These are phyloP conservation scores for Ochlodes sylvanus DNA, from an alignment of 2,888 invertebrate genomes.

Conservation along the genomic window DNA sequence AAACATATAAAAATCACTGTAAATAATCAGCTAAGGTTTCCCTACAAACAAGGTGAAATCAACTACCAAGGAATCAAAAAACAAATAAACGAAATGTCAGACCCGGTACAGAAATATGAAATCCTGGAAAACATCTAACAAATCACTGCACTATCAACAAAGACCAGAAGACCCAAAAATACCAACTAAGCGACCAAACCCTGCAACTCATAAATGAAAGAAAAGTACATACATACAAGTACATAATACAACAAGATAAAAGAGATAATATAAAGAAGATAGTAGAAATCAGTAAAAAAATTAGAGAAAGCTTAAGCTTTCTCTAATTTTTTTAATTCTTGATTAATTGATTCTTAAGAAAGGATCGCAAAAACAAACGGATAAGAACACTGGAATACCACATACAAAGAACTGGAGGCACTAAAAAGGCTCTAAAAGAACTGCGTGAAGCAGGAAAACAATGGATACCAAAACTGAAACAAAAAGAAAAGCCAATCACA, in stretches of 20 bases:
- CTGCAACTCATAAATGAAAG: slow-evolving; percentile 14
- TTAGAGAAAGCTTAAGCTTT: slow-evolving; percentile 19
- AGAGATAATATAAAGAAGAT: slow-evolving; percentile 12
- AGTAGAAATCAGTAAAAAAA: slow-evolving; percentile 29
- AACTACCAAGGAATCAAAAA: no score
- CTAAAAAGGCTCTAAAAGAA: slow-evolving; percentile 12
- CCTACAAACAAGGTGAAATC: neutral
- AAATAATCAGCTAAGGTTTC: neutral
- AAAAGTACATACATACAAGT: no score
- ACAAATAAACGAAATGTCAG: no score
- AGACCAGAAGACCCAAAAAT: neutral
- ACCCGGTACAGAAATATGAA: neutral
- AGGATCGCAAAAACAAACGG: slow-evolving; percentile 23
- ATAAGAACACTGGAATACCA: slow-evolving; percentile 14
- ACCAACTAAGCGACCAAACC: neutral
- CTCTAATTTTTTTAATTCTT: slow-evolving; percentile 26
- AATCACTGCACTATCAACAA: no score
- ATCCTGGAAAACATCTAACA: slow-evolving; percentile 14
- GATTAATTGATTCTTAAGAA: no score
- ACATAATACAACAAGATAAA: neutral
- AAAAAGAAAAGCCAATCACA: no score
- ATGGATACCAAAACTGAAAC: no score
- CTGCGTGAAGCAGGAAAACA: no score
- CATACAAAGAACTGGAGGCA: slow-evolving; percentile 25
- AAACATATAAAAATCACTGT: neutral